Evolutionary conservation across 2,113 vertebrate species (phyloP).

Genomic region (Plecotus auritus): DNA sequence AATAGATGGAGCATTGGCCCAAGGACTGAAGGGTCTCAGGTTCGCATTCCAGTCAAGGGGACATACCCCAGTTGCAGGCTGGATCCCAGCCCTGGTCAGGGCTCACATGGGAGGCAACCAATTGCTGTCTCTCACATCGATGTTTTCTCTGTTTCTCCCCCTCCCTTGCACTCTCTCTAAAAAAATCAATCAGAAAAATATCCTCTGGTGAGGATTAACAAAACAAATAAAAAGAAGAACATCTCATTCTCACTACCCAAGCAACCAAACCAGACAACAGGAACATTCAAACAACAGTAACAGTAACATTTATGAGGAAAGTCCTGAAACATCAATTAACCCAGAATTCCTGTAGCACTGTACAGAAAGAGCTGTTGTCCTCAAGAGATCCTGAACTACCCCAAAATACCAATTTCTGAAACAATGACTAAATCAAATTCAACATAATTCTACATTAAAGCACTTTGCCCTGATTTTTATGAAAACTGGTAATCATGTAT

Average conservation of each 20-base stretch:
- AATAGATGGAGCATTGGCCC: too few relatives aligned
- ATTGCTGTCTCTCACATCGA: too few relatives aligned
- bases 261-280: not conserved
- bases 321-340: not conserved
- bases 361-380: not conserved
- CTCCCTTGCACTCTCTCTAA: too few relatives aligned
- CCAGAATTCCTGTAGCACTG: not conserved
- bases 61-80: too few relatives aligned
- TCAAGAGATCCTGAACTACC: not conserved
- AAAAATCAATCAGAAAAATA: too few relatives aligned
- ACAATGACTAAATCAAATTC: not conserved
- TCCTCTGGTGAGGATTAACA: too few relatives aligned
- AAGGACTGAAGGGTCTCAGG: too few relatives aligned
- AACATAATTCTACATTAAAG: constrained; percentile 6
- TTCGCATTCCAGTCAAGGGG: too few relatives aligned
- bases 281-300: not conserved
- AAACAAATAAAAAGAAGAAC: not conserved
- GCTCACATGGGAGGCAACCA: too few relatives aligned
- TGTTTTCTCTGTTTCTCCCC: too few relatives aligned
- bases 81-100: too few relatives aligned
- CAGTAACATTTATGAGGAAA: not conserved
- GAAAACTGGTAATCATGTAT: not conserved
- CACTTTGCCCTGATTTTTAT: not conserved
- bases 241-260: not conserved
- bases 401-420: not conserved